Base-by-base conservation (phyloP, 2,888 invertebrate species). In the Oegoconia quadripuncta region DNA sequence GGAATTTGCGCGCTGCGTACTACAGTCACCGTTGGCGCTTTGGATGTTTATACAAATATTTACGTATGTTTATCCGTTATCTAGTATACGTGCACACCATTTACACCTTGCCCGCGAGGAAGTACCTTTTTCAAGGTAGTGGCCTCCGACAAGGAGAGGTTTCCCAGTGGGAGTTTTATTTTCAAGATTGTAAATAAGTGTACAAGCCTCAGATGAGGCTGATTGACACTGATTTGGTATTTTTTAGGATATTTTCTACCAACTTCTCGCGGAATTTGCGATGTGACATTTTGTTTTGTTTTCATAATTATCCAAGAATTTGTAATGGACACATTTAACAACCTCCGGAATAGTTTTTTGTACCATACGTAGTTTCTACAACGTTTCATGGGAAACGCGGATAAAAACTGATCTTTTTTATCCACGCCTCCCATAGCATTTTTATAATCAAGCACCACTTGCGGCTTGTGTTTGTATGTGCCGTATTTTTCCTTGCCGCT, bases 221-320 rank as follows among this genome's bases (percentile, higher is more conserved):
- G n/a, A n/a, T n/a, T n/a, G n/a, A n/a, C n/a, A n/a, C n/a, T n/a
- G n/a, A n/a, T n/a, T n/a, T n/a, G n/a, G n/a, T n/a, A n/a, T n/a
- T 32, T 26, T 34, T 34, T 6, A 53, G 37, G 26, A 51, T 32
- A 9, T 41, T 26, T 38, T 52, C 44, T 4, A 44, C 46, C 28
- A 53, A 30, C 1, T 20, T n/a, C 6, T 9, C 42, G 1, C 50
- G 26, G 29, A 50, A 51, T 17, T 42, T 26, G 1, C 50, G 23
- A 29, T 51, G 48, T 11, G 39, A 27, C 12, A 47, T 27, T 22
- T 44, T 44, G 7, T 3, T 23, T 17, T 46, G 15, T 28, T 27
- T 27, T 12, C 6, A 23, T 41, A 37, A 49, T 14, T 48, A 47
- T 23, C 38, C 37, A 55, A 29, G 39, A 36, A 15, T 55, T 48